Conservation (phyloP, 2,797 vertebrate species). For the Sparus aurata region DNA sequence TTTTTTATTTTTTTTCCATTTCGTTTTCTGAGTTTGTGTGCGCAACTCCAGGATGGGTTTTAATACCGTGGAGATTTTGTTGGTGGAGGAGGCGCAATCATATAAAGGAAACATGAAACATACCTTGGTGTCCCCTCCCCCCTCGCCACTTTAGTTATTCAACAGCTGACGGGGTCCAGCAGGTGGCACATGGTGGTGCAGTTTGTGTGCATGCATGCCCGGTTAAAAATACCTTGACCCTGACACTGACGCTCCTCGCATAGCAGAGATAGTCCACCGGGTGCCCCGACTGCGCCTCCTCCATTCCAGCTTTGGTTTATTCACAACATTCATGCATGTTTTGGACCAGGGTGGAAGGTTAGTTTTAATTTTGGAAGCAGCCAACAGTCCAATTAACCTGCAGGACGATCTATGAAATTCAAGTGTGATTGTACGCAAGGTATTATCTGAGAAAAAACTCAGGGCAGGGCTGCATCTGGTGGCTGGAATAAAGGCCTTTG, state of each 20-base stretch:
- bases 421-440: conserved; percentile 25
- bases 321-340: conserved; percentile 47
- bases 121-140: conserved; percentile 23
- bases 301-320: conserved; percentile 52
- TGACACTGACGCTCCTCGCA: conserved; percentile 70
- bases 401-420: conserved; percentile 43
- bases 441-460: conserved; percentile 22
- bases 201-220: conserved; percentile 42
- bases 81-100: conserved; percentile 12
- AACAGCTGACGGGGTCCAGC: conserved; percentile 80
- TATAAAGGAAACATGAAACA: conserved; percentile 44
- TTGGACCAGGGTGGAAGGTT: conserved; percentile 35
- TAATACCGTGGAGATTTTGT: conserved; percentile 23
- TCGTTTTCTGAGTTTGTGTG: conserved; percentile 12
- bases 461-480: conserved; percentile 18
- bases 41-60: conserved; percentile 2
- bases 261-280: conserved; percentile 68
- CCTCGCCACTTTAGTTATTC: conserved; percentile 38
- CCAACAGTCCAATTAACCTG: conserved; percentile 65
- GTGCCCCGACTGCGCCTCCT: conserved; percentile 48
- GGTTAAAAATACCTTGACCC: conserved; percentile 81
- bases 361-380: conserved; percentile 27
- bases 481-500: conserved; percentile 3
- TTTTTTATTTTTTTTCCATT: conserved; percentile 9
- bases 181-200: conserved; percentile 72